phyloP scores from a whole-genome alignment of 2,113 vertebrate genomes.

The Lonchura striata region DNA sequence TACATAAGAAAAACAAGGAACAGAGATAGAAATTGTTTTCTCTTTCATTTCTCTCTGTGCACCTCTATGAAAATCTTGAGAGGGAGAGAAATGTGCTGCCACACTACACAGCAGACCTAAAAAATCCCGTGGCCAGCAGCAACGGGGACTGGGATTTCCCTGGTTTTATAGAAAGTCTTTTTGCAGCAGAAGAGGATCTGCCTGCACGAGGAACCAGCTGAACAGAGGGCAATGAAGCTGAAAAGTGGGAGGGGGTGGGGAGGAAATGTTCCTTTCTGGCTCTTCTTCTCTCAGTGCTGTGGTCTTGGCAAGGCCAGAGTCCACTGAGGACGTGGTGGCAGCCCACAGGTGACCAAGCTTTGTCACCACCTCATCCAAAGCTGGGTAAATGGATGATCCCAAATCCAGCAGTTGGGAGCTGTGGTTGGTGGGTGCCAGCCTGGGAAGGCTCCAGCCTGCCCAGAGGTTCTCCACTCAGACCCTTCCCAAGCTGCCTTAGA shows the following conservation, averaged over 20 bases:
- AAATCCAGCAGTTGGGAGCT: accelerated
- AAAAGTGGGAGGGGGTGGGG: not conserved
- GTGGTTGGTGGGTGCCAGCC: not conserved
- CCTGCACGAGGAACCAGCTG: not conserved
- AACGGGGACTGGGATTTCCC: not conserved
- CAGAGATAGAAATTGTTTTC: no score
- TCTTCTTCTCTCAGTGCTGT: not conserved
- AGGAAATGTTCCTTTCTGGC: not conserved
- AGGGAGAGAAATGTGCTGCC: no score
- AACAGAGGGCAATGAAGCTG: slow-evolving; percentile 21
- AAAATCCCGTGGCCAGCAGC: not conserved
- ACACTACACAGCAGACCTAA: not conserved
- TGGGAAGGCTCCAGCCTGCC: not conserved
- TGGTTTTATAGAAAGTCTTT: not conserved
- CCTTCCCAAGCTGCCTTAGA: not conserved
- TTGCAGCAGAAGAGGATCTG: not conserved
- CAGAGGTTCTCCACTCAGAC: not conserved
- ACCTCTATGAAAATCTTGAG: no score
- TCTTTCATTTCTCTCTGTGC: no score
- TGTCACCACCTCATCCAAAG: not conserved
- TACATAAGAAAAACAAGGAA: no score
- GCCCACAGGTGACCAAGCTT: accelerated
- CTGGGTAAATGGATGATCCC: accelerated
- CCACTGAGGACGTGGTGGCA: not conserved
- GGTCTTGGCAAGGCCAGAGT: not conserved